Evolutionary conservation across 35 echinoderm and acorn worm species (phyloP), one percentile per base, ranked within the genome.

Genomic region (Diadema setosum): DNA sequence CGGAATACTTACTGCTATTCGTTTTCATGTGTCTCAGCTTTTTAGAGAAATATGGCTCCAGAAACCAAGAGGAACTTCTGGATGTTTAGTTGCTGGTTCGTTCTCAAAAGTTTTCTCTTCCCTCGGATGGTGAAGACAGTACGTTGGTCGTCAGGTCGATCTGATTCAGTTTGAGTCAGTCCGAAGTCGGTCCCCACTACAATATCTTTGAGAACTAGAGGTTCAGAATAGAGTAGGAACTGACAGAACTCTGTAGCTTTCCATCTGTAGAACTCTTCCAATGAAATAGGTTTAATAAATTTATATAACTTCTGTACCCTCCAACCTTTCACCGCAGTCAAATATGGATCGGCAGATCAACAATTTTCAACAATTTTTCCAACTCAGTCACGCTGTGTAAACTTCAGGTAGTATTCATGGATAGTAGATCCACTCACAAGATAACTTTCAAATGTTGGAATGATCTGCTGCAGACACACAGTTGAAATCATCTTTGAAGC

Each of bases 191-290:
- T n/a, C n/a, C n/a, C n/a, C n/a, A n/a, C n/a, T n/a, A n/a, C n/a
- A n/a, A n/a, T 95, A 1, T 58, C 83, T 21, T 37, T 55, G 21
- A 95, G 43, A 29, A 85, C 56, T 3, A 87, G 41, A 29, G 74
- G 88, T 35, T 84, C 93, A 20, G 75, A 70, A 46, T 95, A 95
- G 17, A 95, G 27, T 0, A 95, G 41, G 75, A 95, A 91, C 2
- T 46, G 69, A 9, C 93, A 50, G 58, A 70, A 95, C 82, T 95
- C 88, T 30, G 93, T 95, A 0, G 83, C 87, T 35, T 91, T 95
- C 93, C 93, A 95, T 1, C 76, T 32, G 2, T 95, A 82, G 2
- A 91, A 0, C 5, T 90, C 81, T 18, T 43, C 27, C 18, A 94
- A 64, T 0, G 70, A 35, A 14, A 81, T 42, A 58, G 83, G 75